Percentiles rank a stretch among this genome's conserved stretches.
Conservation (phyloP, 2,888 invertebrate genomes). For the Chrysolina oricalcia region DNA sequence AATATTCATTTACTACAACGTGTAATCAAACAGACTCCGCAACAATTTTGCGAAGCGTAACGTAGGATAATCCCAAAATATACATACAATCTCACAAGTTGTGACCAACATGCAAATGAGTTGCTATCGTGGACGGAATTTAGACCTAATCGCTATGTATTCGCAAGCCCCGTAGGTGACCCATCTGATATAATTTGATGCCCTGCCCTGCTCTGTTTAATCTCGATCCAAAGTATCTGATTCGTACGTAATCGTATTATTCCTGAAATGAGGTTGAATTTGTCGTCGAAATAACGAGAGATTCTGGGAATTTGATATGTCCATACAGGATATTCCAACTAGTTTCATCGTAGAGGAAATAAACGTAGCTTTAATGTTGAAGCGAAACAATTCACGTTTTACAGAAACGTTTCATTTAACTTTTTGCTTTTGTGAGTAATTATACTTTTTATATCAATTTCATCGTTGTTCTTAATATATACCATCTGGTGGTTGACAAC, state of each 20-base stretch:
- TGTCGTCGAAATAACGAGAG: background rate
- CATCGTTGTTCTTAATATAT: no score
- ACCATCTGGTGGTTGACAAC: no score
- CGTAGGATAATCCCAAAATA: background rate
- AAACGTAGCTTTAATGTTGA: background rate
- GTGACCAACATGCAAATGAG: background rate
- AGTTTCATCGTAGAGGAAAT: background rate
- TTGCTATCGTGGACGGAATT: background rate
- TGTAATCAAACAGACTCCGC: background rate
- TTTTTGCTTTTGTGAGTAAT: no score
- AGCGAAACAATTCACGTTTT: no score
- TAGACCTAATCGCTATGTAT: slow-evolving; percentile 11
- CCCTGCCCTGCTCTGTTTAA: background rate
- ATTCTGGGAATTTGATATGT: background rate
- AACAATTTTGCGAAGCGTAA: background rate
- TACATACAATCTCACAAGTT: slow-evolving; percentile 6
- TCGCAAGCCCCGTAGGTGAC: slow-evolving; percentile 3
- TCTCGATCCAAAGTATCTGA: background rate
- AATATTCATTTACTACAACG: background rate
- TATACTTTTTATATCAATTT: no score
- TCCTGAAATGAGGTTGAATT: slow-evolving; percentile 1
- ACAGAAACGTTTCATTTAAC: no score
- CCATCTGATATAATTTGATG: slow-evolving; percentile 13
- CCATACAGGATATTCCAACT: background rate
- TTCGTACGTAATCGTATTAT: slow-evolving; percentile 1